phyloP scores from a whole-genome alignment of 2,888 invertebrate species.

The Raillietiella orientalis region DNA sequence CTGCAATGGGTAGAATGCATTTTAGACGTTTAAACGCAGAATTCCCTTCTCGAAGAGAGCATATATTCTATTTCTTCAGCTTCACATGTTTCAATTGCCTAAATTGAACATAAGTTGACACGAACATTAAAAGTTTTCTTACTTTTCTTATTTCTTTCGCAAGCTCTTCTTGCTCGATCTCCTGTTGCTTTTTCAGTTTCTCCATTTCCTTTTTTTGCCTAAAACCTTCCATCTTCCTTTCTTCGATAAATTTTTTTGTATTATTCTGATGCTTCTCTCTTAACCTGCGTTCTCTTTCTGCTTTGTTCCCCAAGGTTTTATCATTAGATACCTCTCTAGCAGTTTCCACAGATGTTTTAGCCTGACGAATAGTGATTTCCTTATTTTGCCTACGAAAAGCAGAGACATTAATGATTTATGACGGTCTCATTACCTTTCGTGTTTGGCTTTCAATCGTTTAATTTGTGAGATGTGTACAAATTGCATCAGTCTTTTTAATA shows the following conservation, averaged over 20 bases:
- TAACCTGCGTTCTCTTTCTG: slow-evolving; percentile 73
- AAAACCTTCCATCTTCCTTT: slow-evolving; percentile 51
- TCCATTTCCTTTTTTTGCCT: slow-evolving; percentile 74
- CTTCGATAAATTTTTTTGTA: slow-evolving; percentile 88
- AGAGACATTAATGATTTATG: slow-evolving; percentile 2
- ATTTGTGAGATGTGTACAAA: slow-evolving; percentile 46
- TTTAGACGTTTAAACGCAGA: slow-evolving; percentile 63
- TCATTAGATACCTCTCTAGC: slow-evolving; percentile 83
- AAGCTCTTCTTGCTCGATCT: too few relatives aligned
- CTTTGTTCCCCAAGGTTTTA: slow-evolving; percentile 78
- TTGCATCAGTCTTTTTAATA: slow-evolving; percentile 41
- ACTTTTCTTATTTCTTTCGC: too few relatives aligned
- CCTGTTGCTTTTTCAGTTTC: slow-evolving; percentile 54
- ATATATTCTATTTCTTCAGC: slow-evolving; percentile 72
- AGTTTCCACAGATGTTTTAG: slow-evolving; percentile 86
- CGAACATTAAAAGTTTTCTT: too few relatives aligned
- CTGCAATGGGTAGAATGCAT: too few relatives aligned
- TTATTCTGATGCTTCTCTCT: slow-evolving; percentile 90
- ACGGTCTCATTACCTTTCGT: slow-evolving; percentile 27
- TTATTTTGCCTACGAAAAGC: slow-evolving; percentile 40
- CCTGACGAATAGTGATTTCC: slow-evolving; percentile 75
- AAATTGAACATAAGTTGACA: slow-evolving; percentile 11
- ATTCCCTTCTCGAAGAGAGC: slow-evolving; percentile 55
- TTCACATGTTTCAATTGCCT: slow-evolving; percentile 75
- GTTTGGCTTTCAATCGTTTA: slow-evolving; percentile 60